Evolutionary conservation across 2,888 invertebrate species (phyloP), one percentile per base, ranked within the genome.

Genomic region (Rhamphomyia laevipes): DNA sequence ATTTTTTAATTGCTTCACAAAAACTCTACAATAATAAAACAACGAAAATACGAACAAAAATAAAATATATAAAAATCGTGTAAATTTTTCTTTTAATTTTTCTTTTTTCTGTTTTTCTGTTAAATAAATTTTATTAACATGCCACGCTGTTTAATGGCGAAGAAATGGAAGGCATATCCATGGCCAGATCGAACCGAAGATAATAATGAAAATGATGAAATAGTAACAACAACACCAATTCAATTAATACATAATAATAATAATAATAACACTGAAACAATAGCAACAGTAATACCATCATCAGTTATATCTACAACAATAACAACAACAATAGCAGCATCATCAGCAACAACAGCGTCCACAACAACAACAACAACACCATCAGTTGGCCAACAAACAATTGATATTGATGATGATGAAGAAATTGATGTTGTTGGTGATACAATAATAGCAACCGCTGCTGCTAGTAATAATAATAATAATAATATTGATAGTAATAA

Each of bases 131-230:
- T 33, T 13, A n/a, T 35, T 50, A 79, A 75, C 72, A 91, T 91
- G 91, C 91, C 91, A 75, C 87, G 91, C 73, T 91, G 90, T 78
- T 82, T 91, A 73, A 91, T 91, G 89, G 90, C 91, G 66, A 91
- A 91, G 77, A 91, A 91, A 79, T 90, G 90, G 88, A 91, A 90
- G 82, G 86, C 82, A 71, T 83, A 83, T 68, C 81, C 83, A 58
- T 84, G 84, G 82, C 79, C 80, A 60, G 82, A 81, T 63, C 76
- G 82, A 59, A 74, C 74, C 57, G 73, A 70, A 53, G 68, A 67
- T 53, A 62, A n/a, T 10, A 44, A 40, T 16, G 33, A 21, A 11
- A 35, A 37, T 35, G 35, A 13, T n/a, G 35, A 35, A 35, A 5
- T 35, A 6, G 17, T 53, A 48, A 44, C 30, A 42, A 31, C 33